Evolutionary conservation across 2,797 vertebrate genomes (phyloP).

Genomic region (Sphaeramia orbicularis): DNA sequence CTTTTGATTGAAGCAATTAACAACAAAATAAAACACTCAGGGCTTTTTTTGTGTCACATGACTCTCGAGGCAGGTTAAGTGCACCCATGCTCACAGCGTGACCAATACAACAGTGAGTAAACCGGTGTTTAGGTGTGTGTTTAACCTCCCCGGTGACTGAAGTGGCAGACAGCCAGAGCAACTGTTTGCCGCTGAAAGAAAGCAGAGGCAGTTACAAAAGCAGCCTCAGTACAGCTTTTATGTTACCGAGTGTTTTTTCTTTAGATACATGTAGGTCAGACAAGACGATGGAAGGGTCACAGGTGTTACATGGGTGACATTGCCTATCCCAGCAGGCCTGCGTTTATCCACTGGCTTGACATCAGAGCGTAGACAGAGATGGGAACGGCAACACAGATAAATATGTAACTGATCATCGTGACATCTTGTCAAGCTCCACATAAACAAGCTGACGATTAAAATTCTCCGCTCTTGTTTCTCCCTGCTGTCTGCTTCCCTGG

Average conservation of each 20-base stretch:
- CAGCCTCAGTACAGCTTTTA: neutral
- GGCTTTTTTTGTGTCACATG: constrained; percentile 1
- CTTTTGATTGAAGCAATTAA: constrained; percentile 8
- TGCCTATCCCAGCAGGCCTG: constrained; percentile 1
- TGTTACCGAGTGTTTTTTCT: constrained; percentile 17
- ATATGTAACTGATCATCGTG: constrained; percentile 24
- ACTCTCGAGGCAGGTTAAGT: constrained; percentile 10
- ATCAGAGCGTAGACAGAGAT: neutral
- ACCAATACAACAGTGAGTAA: constrained; percentile 47
- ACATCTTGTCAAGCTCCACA: constrained; percentile 16
- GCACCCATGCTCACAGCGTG: constrained; percentile 14
- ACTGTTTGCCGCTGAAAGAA: constrained; percentile 41
- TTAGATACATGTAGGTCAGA: constrained; percentile 5
- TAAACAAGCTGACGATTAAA: constrained; percentile 33
- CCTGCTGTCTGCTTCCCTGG: constrained; percentile 36
- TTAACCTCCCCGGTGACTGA: constrained; percentile 51
- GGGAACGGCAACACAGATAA: neutral
- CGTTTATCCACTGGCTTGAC: constrained; percentile 10
- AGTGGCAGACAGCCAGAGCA: constrained; percentile 56
- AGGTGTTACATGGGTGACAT: constrained; percentile 1
- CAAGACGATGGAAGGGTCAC: neutral
- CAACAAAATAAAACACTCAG: neutral
- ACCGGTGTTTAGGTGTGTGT: constrained; percentile 53
- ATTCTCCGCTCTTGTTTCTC: constrained; percentile 22
- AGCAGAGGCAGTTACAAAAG: constrained; percentile 19